Conservation (phyloP, 2,888 invertebrate species). For the Invenusta paracnida region DNA sequence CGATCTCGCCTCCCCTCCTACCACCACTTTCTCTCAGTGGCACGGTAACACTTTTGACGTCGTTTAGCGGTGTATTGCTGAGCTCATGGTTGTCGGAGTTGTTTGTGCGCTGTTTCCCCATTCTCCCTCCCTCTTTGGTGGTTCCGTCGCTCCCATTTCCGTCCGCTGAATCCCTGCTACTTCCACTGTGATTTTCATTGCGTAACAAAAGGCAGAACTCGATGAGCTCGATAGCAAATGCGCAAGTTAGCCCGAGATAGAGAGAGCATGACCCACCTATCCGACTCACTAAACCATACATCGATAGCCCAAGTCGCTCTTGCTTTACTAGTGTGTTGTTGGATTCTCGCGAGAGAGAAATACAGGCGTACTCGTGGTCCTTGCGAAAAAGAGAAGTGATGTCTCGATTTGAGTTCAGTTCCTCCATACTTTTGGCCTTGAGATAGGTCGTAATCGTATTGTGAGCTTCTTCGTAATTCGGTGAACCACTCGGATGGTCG, state of each 20-base stretch:
- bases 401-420: not conserved
- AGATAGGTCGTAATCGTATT: not conserved
- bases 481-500: not conserved
- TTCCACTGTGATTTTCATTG: not conserved
- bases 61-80: too few relatives aligned
- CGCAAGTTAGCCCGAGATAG: not conserved
- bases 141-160: not conserved
- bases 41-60: too few relatives aligned
- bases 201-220: not conserved
- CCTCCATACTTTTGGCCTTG: not conserved
- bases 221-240: not conserved
- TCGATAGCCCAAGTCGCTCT: not conserved
- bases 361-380: not conserved
- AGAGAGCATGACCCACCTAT: not conserved
- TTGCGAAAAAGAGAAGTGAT: not conserved
- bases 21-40: too few relatives aligned
- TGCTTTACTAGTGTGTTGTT: not conserved
- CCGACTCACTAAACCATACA: not conserved
- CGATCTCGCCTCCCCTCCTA: too few relatives aligned
- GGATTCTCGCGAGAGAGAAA: not conserved
- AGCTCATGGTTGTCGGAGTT: too few relatives aligned
- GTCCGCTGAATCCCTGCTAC: not conserved
- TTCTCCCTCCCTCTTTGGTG: too few relatives aligned
- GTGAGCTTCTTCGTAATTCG: not conserved
- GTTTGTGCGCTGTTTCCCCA: too few relatives aligned